Percentiles rank a stretch among this genome's conserved stretches.
phyloP scores from a whole-genome alignment of 2,888 invertebrate genomes.

The Acleris emargana region DNA sequence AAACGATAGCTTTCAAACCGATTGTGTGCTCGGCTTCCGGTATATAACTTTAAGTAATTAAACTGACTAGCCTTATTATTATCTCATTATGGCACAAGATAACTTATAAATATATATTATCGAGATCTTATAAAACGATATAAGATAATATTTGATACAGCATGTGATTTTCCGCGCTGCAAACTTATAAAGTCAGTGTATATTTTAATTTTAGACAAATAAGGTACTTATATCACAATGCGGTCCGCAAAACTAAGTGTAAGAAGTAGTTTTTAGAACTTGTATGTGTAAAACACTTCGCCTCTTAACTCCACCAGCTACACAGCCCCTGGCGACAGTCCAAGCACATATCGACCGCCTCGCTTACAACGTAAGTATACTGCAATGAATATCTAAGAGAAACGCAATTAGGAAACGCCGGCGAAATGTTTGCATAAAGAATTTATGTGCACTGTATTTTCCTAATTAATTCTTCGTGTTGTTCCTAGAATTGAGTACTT shows the following conservation, averaged over 20 bases:
- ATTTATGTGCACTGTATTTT: slow-evolving; percentile 27
- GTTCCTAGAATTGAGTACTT: slow-evolving; percentile 14
- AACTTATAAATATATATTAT: not conserved
- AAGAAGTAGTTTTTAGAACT: not conserved
- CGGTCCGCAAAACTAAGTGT: no score
- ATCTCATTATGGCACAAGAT: not conserved
- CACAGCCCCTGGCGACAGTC: slow-evolving; percentile 33
- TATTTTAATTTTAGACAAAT: no score
- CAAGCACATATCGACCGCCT: slow-evolving; percentile 38
- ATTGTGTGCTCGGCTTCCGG: slow-evolving; percentile 15
- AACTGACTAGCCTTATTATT: slow-evolving; percentile 6
- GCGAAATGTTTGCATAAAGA: slow-evolving; percentile 22
- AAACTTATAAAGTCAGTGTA: no score
- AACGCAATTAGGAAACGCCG: slow-evolving; percentile 22
- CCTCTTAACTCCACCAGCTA: slow-evolving; percentile 20
- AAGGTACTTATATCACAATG: no score
- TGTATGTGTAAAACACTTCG: not conserved
- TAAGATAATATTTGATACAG: no score
- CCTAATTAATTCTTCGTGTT: slow-evolving; percentile 22
- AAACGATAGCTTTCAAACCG: slow-evolving; percentile 17
- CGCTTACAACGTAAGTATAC: slow-evolving; percentile 20
- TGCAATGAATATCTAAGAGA: slow-evolving; percentile 30
- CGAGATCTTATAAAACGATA: no score
- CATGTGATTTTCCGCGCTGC: no score
- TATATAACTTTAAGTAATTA: slow-evolving; percentile 13